phyloP scores from a whole-genome alignment of 2,113 vertebrate genomes.

The Phoxinus phoxinus region DNA sequence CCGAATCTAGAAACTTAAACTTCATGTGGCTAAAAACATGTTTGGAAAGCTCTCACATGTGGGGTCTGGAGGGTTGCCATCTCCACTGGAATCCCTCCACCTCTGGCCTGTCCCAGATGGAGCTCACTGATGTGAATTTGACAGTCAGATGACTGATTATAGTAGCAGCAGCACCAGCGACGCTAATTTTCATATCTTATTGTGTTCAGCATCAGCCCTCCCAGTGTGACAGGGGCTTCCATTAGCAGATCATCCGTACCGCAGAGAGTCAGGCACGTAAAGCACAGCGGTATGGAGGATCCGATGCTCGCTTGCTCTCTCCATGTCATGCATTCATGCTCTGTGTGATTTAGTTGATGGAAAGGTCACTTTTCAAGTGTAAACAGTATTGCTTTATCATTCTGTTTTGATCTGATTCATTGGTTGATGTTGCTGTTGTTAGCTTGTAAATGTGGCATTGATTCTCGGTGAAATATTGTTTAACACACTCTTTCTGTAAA shows the following conservation, averaged over 20 bases:
- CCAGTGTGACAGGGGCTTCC: conserved; percentile 62
- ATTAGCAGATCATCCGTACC: conserved; percentile 55
- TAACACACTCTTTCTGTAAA: neutral
- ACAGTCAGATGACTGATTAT: conserved; percentile 74
- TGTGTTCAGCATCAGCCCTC: conserved; percentile 64
- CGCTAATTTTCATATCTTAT: conserved; percentile 63
- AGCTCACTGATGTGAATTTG: conserved; percentile 65
- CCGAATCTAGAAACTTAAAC: neutral
- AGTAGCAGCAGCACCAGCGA: conserved; percentile 58
- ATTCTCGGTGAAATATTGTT: neutral
- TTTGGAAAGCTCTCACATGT: conserved; percentile 3
- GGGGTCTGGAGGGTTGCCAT: conserved; percentile 7
- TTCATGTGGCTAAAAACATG: neutral
- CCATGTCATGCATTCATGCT: conserved; percentile 20
- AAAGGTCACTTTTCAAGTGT: conserved; percentile 44
- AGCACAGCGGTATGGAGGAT: conserved; percentile 36
- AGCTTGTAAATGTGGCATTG: conserved; percentile 12
- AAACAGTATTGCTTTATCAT: conserved; percentile 28
- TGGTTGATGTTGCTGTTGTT: conserved; percentile 24
- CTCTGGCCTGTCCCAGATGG: conserved; percentile 42
- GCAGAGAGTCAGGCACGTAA: conserved; percentile 41
- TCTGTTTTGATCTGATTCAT: neutral
- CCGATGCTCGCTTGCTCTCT: conserved; percentile 1
- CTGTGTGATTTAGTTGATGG: conserved; percentile 29
- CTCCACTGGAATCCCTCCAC: neutral